phyloP scores from a whole-genome alignment of 1,140 invertebrate species.

The Littorina saxatilis region DNA sequence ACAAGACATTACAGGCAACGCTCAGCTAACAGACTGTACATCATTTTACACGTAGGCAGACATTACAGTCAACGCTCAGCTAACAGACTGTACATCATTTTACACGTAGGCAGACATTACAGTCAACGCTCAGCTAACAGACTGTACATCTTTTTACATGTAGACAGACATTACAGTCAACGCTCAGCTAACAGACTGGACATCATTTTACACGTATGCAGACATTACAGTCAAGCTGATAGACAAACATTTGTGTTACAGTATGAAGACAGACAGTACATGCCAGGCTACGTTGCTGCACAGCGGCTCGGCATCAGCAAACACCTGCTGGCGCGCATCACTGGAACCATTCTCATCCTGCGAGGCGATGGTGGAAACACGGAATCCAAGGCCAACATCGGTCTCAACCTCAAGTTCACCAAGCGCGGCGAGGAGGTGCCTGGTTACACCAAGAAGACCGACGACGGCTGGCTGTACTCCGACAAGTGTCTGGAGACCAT shows the following conservation, averaged over 20 bases:
- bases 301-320: constrained; percentile 81
- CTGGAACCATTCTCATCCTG: constrained; percentile 85
- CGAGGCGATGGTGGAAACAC: constrained; percentile 57
- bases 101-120: no score
- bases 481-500: constrained; percentile 85
- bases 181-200: no score
- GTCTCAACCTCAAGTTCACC: constrained; percentile 93
- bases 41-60: no score
- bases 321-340: constrained; percentile 87
- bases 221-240: no score
- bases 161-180: no score
- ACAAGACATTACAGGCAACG: no score
- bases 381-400: constrained; percentile 85
- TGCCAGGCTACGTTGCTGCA: constrained; percentile 74
- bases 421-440: constrained; percentile 83
- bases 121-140: no score
- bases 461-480: constrained; percentile 87
- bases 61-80: no score
- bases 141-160: no score
- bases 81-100: no score
- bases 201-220: no score
- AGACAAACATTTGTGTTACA: constrained; percentile 9
- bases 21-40: no score
- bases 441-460: constrained; percentile 86
- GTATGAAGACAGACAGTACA: constrained; percentile 51